phyloP scores from a whole-genome alignment of 1,140 invertebrate species.

The Drosophila micromelanica region DNA sequence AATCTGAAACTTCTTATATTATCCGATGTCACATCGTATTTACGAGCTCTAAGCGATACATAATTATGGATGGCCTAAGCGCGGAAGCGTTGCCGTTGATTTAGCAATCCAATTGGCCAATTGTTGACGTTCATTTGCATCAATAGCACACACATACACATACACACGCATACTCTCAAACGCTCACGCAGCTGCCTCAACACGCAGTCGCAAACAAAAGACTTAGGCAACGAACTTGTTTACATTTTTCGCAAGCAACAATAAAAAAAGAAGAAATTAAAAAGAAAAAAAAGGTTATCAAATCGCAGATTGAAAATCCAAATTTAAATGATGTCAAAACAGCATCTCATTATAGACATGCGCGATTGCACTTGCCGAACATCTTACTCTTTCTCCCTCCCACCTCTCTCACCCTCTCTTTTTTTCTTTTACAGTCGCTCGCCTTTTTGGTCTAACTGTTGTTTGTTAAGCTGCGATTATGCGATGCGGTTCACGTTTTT shows the following conservation, averaged over 20 bases:
- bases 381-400: neutral
- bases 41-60: neutral
- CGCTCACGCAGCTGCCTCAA: neutral
- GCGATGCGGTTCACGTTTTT: constrained; percentile 52
- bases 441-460: neutral
- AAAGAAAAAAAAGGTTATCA: constrained; percentile 57
- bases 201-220: constrained; percentile 73
- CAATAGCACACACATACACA: constrained; percentile 14
- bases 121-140: constrained; percentile 60
- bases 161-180: neutral
- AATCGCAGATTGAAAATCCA: constrained; percentile 56
- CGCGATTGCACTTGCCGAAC: constrained; percentile 9
- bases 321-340: constrained; percentile 70
- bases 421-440: neutral
- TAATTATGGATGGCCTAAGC: constrained; percentile 2
- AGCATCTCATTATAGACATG: constrained; percentile 66
- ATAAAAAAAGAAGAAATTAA: constrained; percentile 12
- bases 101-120: constrained; percentile 68
- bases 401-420: neutral
- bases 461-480: constrained; percentile 7
- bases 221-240: constrained; percentile 81
- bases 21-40: neutral
- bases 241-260: constrained; percentile 71
- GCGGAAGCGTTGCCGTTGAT: constrained; percentile 47
- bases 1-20: neutral